Evolutionary conservation across 2,888 invertebrate genomes (phyloP), one percentile per base, ranked within the genome.

Genomic region (Chymomyza caudatula): DNA sequence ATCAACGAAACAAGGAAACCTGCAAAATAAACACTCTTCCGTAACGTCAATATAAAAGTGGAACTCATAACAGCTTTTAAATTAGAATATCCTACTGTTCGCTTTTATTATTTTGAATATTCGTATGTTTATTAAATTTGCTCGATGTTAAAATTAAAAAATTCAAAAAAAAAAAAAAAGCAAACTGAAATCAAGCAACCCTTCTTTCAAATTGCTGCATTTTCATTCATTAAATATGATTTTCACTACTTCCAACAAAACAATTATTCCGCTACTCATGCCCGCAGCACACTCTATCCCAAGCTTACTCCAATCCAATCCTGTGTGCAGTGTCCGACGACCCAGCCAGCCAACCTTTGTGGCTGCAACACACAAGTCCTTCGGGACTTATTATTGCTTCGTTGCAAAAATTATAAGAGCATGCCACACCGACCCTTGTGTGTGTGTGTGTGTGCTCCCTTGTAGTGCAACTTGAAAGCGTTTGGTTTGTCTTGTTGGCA

Each of bases 201-300:
- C 78, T 84, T 79, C 81, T 83, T 78, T 81, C 8, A 29, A 29
- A 6, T 29, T 29, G 37, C 60, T 56, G 65, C 49, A 59, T 61
- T 44, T 51, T 49, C 22, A 53, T 69, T 60, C 56, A 71, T 65
- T 70, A 70, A 71, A 67, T 65, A 63, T 56, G 53, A 65, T 63
- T 73, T 67, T 62, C 52, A 55, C 51, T 54, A 19, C 54, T 15
- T 25, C 25, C 42, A 23, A 37, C 19, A 23, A 47, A 57, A 57
- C 57, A 56, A 47, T 47, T 47, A 17, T 53, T 53, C 23, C 53
- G 23, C 43, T 60, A 47, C 53, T 29, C 17, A 43, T 60, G 53
- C 53, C 62, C 42, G 11, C 29, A 19, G 23, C 19, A 43, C 6
- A 44, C 8, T 25, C 29, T 37, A 37, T 37, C 29, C 29, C 29